Evolutionary conservation across 2,797 vertebrate species (phyloP), one percentile per base, ranked within the genome.

Genomic region (Eupleurogrammus muticus): DNA sequence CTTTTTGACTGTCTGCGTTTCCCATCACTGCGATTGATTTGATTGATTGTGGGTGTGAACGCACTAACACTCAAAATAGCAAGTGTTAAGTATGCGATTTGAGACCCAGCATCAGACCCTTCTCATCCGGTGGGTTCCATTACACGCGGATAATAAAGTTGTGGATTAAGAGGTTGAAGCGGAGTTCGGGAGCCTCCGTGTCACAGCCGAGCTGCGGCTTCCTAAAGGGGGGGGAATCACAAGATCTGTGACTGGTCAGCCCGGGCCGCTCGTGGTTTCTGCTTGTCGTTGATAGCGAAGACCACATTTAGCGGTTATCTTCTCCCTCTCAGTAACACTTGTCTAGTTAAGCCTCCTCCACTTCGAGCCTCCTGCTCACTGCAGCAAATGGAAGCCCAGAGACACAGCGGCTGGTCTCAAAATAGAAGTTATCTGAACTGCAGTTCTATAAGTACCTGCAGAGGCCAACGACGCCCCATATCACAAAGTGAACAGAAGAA

Each of bases 401-500:
- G 40, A 42, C 44, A 50, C 2, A 0, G 35, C 2, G 24, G 20
- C 11, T 40, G 9, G 17, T 16, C 24, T 19, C 16, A 23, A 36
- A 24, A 49, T 20, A 24, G 36, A 53, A 0, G 48, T 66, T 54
- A 52, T 56, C 59, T 50, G 50, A 38, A 28, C 32, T 55, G 44
- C 40, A 40, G 38, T 54, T 38, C 20, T 42, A 14, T 40, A n/a
- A 50, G 20, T 44, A 44, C 44, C 9, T 54, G 35, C 19, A 14
- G 32, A 61, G 34, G 49, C 36, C 24, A 36, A 11, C 9, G 5
- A 47, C 5, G 10, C 5, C 44, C 16, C 16, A n/a, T 47, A 44
- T 48, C 50, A 11, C 49, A 60, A 76, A 63, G 57, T 50, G 24
- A 65, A 72, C 56, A 5, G 73, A 70, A 54, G 48, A 36, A 67